These are phyloP conservation scores for Steromphala cineraria DNA, from an alignment of 2,888 invertebrate species.

Conservation along the genomic window DNA sequence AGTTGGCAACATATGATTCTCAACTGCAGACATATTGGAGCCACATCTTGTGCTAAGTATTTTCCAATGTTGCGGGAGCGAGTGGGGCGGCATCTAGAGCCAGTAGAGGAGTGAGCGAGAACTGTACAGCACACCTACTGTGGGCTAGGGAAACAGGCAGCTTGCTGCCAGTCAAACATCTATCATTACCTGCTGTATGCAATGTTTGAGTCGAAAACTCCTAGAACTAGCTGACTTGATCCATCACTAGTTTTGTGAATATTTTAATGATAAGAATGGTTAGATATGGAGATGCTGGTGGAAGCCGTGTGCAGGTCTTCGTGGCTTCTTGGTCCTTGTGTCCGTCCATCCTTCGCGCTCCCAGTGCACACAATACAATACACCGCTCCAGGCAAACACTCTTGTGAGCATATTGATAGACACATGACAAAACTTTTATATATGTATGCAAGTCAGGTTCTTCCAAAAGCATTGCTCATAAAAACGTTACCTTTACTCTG, in stretches of 20 bases:
- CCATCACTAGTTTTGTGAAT: not conserved
- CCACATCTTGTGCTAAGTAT: slow-evolving; percentile 9
- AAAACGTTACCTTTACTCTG: not conserved
- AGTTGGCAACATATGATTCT: not conserved
- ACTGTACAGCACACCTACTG: not conserved
- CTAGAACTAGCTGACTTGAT: not conserved
- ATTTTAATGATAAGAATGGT: not conserved
- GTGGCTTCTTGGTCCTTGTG: too few relatives aligned
- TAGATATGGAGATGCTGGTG: not conserved
- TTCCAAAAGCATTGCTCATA: not conserved
- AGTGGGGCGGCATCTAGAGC: not conserved
- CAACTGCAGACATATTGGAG: slow-evolving; percentile 7
- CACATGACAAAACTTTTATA: not conserved
- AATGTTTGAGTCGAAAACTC: slow-evolving; percentile 22
- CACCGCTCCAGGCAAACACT: too few relatives aligned
- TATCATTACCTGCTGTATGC: too few relatives aligned
- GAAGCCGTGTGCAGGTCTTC: too few relatives aligned
- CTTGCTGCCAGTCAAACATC: not conserved
- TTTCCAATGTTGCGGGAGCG: slow-evolving; percentile 3
- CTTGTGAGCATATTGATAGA: not conserved
- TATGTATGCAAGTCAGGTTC: not conserved
- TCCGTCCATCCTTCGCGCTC: too few relatives aligned
- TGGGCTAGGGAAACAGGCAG: slow-evolving; percentile 26
- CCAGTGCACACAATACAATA: too few relatives aligned
- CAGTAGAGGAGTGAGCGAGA: not conserved